Conservation (phyloP, 2,888 invertebrate species). For the Caenorhabditis japonica region DNA sequence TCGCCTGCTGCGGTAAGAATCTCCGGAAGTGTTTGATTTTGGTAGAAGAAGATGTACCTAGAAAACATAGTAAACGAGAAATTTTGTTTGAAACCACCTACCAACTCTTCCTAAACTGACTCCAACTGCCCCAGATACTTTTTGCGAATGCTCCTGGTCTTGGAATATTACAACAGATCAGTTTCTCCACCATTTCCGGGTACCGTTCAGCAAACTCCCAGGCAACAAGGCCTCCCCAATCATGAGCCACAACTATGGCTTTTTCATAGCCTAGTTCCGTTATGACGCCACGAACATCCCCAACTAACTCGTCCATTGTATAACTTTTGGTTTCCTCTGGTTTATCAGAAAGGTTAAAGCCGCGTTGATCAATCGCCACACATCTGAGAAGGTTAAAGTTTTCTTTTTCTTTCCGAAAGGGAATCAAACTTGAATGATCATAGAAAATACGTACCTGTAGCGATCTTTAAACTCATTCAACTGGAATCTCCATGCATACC, state of each 20-base stretch:
- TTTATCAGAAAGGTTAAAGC: constrained; percentile 87
- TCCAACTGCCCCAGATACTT: constrained; percentile 77
- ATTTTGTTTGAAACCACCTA: no score
- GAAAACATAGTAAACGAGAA: no score
- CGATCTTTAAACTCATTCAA: constrained; percentile 81
- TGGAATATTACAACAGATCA: constrained; percentile 84
- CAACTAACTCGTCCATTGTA: constrained; percentile 81
- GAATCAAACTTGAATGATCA: no score
- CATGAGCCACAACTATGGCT: constrained; percentile 51
- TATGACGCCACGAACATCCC: constrained; percentile 83
- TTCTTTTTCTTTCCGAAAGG: no score
- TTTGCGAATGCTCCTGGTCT: constrained; percentile 83
- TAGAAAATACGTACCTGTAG: constrained; percentile 72
- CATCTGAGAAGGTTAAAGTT: no score
- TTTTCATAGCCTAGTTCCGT: constrained; percentile 79
- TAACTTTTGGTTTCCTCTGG: constrained; percentile 82
- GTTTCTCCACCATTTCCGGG: constrained; percentile 81
- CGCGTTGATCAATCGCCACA: constrained; percentile 85
- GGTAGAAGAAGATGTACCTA: constrained; percentile 82
- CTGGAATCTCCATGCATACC: constrained; percentile 86
- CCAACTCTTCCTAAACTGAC: constrained; percentile 60
- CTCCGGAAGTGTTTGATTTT: constrained; percentile 83
- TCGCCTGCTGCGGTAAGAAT: constrained; percentile 82
- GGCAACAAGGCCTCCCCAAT: constrained; percentile 83
- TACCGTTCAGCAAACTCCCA: constrained; percentile 79